These are phyloP conservation scores for Andrena minutula DNA, from an alignment of 2,888 invertebrate genomes.

Conservation along the genomic window DNA sequence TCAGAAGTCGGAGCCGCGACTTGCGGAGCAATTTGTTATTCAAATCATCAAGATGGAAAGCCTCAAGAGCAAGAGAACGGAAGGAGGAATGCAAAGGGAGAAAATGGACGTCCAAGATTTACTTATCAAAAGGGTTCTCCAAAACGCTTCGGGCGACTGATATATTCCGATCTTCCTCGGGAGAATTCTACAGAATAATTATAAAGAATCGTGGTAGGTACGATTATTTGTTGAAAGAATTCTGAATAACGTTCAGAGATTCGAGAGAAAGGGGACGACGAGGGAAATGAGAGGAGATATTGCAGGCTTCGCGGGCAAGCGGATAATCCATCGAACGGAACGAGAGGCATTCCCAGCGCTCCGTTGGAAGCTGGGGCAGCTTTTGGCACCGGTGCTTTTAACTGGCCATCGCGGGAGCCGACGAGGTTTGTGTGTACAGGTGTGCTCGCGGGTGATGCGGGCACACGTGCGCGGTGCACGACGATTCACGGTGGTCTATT, in stretches of 20 bases:
- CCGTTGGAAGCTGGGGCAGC: neutral
- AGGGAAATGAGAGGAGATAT: neutral
- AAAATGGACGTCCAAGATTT: too few relatives aligned
- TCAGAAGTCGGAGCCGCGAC: too few relatives aligned
- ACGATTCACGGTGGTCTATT: constrained; percentile 39
- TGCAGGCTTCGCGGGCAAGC: neutral
- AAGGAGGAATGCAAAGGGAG: too few relatives aligned
- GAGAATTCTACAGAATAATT: too few relatives aligned
- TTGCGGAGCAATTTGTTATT: too few relatives aligned
- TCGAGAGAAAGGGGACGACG: neutral
- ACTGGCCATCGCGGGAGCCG: neutral
- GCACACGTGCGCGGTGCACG: constrained; percentile 37
- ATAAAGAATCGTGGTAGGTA: neutral
- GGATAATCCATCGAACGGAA: neutral
- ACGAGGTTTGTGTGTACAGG: constrained; percentile 35
- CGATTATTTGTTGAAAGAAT: neutral
- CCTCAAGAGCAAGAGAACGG: too few relatives aligned
- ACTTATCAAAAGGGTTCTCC: too few relatives aligned
- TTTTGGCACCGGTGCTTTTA: constrained; percentile 40
- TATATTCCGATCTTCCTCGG: too few relatives aligned
- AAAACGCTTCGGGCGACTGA: too few relatives aligned
- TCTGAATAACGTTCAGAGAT: neutral
- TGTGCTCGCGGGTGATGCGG: constrained; percentile 39
- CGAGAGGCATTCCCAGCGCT: neutral
- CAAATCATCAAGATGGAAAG: too few relatives aligned